Conservation (phyloP, 2,888 invertebrate species). For the Leptogaster cylindrica region DNA sequence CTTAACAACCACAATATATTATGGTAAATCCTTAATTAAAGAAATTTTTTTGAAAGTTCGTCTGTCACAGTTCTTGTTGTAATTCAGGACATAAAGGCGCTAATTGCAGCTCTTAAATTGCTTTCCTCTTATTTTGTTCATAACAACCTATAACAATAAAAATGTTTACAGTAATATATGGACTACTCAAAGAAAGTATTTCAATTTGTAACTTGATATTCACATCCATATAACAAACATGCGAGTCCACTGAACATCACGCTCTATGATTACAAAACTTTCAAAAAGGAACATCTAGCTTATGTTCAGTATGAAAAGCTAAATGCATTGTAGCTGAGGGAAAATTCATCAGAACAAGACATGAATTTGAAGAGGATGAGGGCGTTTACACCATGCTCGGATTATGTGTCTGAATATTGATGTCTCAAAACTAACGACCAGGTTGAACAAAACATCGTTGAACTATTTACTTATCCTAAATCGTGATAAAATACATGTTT, state of each 20-base stretch:
- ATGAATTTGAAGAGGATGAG: slow-evolving; percentile 4
- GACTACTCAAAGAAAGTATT: slow-evolving; percentile 41
- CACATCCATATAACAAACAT: slow-evolving; percentile 30
- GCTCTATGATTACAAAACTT: slow-evolving; percentile 34
- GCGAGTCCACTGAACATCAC: slow-evolving; percentile 12
- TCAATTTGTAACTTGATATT: slow-evolving; percentile 20
- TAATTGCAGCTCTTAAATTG: slow-evolving; percentile 34
- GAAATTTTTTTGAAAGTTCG: slow-evolving; percentile 29
- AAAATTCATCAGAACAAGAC: slow-evolving; percentile 33
- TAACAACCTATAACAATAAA: slow-evolving; percentile 41
- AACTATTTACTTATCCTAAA: too few relatives aligned
- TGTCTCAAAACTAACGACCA: slow-evolving; percentile 27
- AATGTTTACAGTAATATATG: slow-evolving; percentile 8
- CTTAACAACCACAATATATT: slow-evolving; percentile 41
- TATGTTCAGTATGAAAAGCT: slow-evolving; percentile 32
- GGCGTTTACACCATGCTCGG: too few relatives aligned
- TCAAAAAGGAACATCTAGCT: slow-evolving; percentile 31
- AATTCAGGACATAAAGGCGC: slow-evolving; percentile 36
- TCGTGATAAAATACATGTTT: too few relatives aligned
- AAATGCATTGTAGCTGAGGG: slow-evolving; percentile 20
- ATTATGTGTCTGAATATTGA: slow-evolving; percentile 17
- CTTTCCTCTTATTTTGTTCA: slow-evolving; percentile 30
- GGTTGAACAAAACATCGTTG: slow-evolving; percentile 30
- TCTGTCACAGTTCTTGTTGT: slow-evolving; percentile 40
- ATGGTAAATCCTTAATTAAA: slow-evolving; percentile 19